Percentiles rank a stretch among this genome's conserved stretches.
Evolutionary conservation across 2,888 invertebrate species (phyloP).

Genomic region (Cynaeus angustus): DNA sequence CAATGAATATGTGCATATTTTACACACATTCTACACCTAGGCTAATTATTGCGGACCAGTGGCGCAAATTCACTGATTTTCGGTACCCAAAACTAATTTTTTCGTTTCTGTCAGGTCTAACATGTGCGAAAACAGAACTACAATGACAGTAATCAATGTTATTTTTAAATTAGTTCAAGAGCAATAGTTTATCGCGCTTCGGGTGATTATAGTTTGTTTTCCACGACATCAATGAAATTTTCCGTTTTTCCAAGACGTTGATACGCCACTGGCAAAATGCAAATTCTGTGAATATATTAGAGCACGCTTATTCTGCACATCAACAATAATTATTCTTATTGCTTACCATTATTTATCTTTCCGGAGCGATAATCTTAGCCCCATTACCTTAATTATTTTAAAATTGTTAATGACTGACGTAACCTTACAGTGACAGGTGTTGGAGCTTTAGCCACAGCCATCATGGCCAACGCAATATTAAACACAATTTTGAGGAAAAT

Average conservation of each 20-base stretch:
- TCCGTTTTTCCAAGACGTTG: slow-evolving; percentile 2
- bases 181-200: slow-evolving; percentile 9
- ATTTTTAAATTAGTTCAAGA: slow-evolving; percentile 11
- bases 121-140: not conserved
- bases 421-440: slow-evolving; percentile 13
- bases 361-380: slow-evolving; percentile 17
- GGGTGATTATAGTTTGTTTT: slow-evolving; percentile 3
- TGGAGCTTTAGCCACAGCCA: slow-evolving; percentile 31
- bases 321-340: slow-evolving; percentile 10
- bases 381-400: slow-evolving; percentile 32
- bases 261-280: slow-evolving; percentile 23
- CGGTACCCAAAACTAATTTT: not conserved
- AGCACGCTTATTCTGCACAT: not conserved
- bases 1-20: slow-evolving; percentile 48
- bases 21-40: slow-evolving; percentile 28
- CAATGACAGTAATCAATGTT: not conserved
- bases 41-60: slow-evolving; percentile 21
- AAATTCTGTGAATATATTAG: not conserved
- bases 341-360: slow-evolving; percentile 15
- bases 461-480: slow-evolving; percentile 64
- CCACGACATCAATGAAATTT: not conserved
- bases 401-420: slow-evolving; percentile 26
- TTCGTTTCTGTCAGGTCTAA: not conserved
- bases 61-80: slow-evolving; percentile 7
- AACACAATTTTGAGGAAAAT: slow-evolving; percentile 77